Evolutionary conservation across 2,113 vertebrate species (phyloP), one percentile per base, ranked within the genome.

Genomic region (Xenopus borealis): DNA sequence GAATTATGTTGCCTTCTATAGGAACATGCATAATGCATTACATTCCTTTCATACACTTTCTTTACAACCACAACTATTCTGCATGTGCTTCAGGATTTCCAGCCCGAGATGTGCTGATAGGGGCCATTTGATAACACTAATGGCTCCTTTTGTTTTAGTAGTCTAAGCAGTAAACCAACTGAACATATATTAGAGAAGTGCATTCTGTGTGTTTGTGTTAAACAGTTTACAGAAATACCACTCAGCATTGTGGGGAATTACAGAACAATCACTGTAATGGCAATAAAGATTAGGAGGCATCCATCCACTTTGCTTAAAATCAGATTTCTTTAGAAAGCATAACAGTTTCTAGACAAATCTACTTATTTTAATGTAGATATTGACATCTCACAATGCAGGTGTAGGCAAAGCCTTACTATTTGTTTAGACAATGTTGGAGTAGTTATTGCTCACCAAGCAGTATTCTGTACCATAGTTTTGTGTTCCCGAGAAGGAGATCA

Each of bases 21-120:
- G 65, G 19, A 52, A 52, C 65, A 67, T 67, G 65, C 44, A 67
- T 67, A 50, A 67, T 67, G 65, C 65, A 67, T 67, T 23, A 67
- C 65, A 50, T 23, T 46, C 65, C 65, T 67, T 67, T 67, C 65
- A 67, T n/a, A 20, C 65, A 12, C n/a, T 67, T 67, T 50, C 65
- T 67, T 67, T 67, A 67, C 65, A 67, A 67, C 44, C 65, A 23
- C 65, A 67, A 50, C 44, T 50, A 67, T 67, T 67, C 46, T 50
- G 46, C 65, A 67, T 47, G 65, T 50, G 65, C 46, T 19, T 67
- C 45, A 20, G 45, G 13, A 50, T 67, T 20, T 67, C 14, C 65
- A 1, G 19, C 44, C 12, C 12, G 65, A 67, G 65, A 67, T 67
- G 45, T 67, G 65, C 18, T 50, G 65, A 67, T 50, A 50, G 45